phyloP scores from a whole-genome alignment of 2,113 vertebrate species.

The Myodes glareolus region DNA sequence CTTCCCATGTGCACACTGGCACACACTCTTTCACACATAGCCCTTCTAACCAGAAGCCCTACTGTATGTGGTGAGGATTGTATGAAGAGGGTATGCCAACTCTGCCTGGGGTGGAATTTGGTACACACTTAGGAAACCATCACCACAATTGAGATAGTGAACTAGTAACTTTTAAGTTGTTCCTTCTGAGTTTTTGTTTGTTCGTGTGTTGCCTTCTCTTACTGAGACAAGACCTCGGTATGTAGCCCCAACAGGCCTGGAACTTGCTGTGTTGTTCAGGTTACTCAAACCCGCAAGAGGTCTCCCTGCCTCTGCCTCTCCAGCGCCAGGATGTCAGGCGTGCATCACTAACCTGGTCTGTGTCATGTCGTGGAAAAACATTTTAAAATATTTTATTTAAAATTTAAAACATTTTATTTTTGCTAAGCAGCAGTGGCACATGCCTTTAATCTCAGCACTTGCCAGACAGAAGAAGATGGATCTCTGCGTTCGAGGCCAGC shows the following conservation, averaged over 20 bases:
- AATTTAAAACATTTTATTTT: background rate
- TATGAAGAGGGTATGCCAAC: background rate
- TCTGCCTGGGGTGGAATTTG: background rate
- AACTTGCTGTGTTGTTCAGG: too few relatives aligned
- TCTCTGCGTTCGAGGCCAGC: background rate
- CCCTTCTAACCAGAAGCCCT: background rate
- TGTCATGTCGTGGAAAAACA: background rate
- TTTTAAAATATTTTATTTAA: background rate
- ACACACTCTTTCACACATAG: background rate
- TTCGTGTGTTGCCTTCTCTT: background rate
- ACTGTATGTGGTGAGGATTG: background rate
- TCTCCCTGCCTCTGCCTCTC: background rate
- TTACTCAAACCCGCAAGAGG: background rate
- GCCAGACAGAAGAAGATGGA: too few relatives aligned
- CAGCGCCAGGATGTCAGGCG: background rate
- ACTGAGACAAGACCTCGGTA: background rate
- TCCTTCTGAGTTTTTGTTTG: background rate
- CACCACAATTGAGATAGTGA: background rate
- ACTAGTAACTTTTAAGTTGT: background rate
- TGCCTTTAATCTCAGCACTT: background rate
- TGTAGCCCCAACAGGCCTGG: background rate
- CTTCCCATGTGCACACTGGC: rapidly evolving
- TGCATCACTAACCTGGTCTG: too few relatives aligned
- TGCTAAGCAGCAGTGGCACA: too few relatives aligned
- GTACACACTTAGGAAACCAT: background rate